These are phyloP conservation scores for Cerceris rybyensis DNA, from an alignment of 2,888 invertebrate species.

Conservation along the genomic window DNA sequence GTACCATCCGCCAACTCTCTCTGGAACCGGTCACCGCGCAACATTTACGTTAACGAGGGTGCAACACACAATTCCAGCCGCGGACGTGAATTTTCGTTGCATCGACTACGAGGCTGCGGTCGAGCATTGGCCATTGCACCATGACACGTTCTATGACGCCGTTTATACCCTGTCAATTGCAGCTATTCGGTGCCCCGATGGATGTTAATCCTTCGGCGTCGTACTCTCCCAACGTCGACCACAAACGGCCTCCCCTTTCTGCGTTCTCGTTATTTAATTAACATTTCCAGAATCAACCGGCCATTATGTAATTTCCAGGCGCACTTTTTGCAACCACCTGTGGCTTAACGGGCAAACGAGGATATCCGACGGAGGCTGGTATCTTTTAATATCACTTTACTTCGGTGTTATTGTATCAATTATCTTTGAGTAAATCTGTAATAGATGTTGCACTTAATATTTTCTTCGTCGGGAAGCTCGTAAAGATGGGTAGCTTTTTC, in stretches of 20 bases:
- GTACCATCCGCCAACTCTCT: not conserved
- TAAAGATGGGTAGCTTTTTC: no score
- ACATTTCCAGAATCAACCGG: not conserved
- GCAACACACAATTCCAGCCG: not conserved
- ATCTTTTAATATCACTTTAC: not conserved
- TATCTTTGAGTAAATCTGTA: no score
- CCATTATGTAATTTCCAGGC: not conserved
- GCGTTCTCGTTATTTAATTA: constrained; percentile 4
- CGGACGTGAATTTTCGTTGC: constrained; percentile 2
- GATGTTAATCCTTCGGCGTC: constrained; percentile 7
- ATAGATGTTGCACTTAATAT: no score
- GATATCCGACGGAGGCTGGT: not conserved
- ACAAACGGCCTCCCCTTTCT: not conserved
- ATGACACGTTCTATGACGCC: constrained; percentile 1
- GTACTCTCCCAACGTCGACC: not conserved
- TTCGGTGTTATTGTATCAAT: no score
- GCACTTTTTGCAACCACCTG: constrained; percentile 44
- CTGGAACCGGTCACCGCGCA: not conserved
- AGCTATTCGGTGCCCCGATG: constrained; percentile 11
- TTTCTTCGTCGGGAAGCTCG: no score
- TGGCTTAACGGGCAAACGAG: constrained; percentile 25
- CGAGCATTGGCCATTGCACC: constrained; percentile 1
- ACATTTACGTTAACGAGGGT: constrained; percentile 8
- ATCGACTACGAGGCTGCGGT: constrained; percentile 1
- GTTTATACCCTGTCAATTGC: constrained; percentile 22